phyloP scores from a whole-genome alignment of 2,888 invertebrate genomes.

The Agrilus biguttatus region DNA sequence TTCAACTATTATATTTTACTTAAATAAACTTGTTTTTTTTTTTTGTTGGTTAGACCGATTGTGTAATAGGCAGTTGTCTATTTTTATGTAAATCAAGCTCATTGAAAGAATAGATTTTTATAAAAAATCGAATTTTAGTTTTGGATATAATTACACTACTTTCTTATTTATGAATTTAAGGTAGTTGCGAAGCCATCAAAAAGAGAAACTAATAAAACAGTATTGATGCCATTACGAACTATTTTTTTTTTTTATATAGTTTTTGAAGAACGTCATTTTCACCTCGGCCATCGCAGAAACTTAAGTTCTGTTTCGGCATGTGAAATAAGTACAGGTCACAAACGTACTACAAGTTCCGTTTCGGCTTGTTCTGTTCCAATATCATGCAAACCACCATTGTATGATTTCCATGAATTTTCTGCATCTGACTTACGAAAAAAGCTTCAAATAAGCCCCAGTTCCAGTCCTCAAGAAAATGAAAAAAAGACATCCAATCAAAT shows the following conservation, averaged over 20 bases:
- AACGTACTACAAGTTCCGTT: constrained; percentile 8
- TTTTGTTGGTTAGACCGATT: no score
- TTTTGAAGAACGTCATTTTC: constrained; percentile 55
- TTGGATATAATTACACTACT: no score
- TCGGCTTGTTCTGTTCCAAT: constrained; percentile 5
- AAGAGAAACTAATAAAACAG: no score
- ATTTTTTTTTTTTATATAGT: constrained; percentile 34
- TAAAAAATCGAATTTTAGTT: no score
- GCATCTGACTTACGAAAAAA: constrained; percentile 2
- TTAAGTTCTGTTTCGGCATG: constrained; percentile 19
- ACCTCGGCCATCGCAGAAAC: constrained; percentile 23
- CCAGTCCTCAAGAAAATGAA: not conserved
- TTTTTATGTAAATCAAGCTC: no score
- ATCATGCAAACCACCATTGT: not conserved
- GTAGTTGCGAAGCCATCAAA: no score
- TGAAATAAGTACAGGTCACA: constrained; percentile 21
- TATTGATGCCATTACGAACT: not conserved
- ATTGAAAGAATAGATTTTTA: no score
- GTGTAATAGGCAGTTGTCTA: no score
- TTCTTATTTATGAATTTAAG: no score
- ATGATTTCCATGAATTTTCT: constrained; percentile 3
- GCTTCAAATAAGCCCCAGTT: not conserved
- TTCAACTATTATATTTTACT: no score
- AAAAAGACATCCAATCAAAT: not conserved
- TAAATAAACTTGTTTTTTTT: no score